Evolutionary conservation across 2,888 invertebrate genomes (phyloP), one percentile per base, ranked within the genome.

Genomic region (Zaprionus lineosus): DNA sequence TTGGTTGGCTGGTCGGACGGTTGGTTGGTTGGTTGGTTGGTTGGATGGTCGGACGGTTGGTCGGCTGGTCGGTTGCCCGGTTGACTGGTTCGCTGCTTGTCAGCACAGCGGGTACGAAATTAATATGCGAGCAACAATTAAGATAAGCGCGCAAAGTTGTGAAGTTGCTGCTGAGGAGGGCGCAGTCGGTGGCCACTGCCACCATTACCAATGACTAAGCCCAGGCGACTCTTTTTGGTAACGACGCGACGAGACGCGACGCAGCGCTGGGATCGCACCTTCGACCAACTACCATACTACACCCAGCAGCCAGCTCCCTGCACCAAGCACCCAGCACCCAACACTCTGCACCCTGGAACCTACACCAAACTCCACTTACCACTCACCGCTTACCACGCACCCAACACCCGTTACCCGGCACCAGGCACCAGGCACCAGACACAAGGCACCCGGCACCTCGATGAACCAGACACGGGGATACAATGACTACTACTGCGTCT

Each of bases 101-200:
- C 74, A 72, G 84, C 85, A 69, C 87, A 86, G 87, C 86, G 84
- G 86, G 86, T 84, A 84, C 72, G 87, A 81, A 86, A 87, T 87
- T 87, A 87, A 86, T 86, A 86, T 86, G 87, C 87, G 86, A 87
- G 76, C 83, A 87, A 86, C 87, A 86, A 86, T 87, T 87, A 86
- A 86, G 87, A 86, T 86, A 86, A 86, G 82, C 86, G 82, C 84
- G 73, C 76, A 73, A 78, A 78, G 67, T 78, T 78, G 77, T 78
- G 84, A 78, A 78, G 77, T 76, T 52, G 72, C 65, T 79, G 72
- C 53, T 61, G 62, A 50, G 36, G 64, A 68, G 82, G 79, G 58
- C 83, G 66, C 79, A 66, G 83, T 83, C 83, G 83, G 76, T 75
- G 83, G 79, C 79, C 83, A 50, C 57, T 36, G 41, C 55, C 31